phyloP scores from a whole-genome alignment of 1,140 invertebrate species.

The Grapholita molesta region DNA sequence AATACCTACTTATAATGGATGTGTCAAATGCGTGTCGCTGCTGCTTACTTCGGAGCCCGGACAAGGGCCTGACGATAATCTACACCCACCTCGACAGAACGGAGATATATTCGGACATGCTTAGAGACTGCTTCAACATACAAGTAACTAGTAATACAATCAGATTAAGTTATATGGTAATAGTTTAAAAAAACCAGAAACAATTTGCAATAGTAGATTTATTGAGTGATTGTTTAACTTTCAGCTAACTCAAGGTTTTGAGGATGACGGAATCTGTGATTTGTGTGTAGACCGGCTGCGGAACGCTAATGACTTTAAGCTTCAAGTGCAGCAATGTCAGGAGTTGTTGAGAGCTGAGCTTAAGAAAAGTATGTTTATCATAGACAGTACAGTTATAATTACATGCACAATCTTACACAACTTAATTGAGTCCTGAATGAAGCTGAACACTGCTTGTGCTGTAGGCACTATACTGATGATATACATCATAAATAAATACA shows the following conservation, averaged over 20 bases:
- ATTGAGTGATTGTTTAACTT: not conserved
- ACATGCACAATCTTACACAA: too few relatives aligned
- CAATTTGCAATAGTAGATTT: not conserved
- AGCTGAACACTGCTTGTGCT: too few relatives aligned
- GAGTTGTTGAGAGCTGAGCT: not conserved
- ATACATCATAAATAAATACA: too few relatives aligned
- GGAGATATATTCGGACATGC: not conserved
- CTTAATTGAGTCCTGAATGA: too few relatives aligned
- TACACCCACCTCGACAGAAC: not conserved
- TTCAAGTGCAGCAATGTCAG: not conserved
- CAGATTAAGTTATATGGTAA: too few relatives aligned
- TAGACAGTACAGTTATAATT: too few relatives aligned
- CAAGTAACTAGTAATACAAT: not conserved
- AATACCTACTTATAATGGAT: too few relatives aligned
- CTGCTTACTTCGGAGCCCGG: not conserved
- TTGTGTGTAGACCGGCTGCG: not conserved
- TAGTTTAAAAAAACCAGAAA: too few relatives aligned
- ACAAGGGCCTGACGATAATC: not conserved
- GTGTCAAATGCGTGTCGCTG: not conserved
- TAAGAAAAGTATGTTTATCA: not conserved
- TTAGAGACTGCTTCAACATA: not conserved
- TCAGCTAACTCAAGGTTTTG: not conserved
- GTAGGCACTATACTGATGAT: too few relatives aligned
- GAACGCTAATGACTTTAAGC: not conserved
- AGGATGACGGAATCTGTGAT: not conserved